Evolutionary conservation across 2,113 vertebrate species (phyloP).

Genomic region (Nicator chloris): DNA sequence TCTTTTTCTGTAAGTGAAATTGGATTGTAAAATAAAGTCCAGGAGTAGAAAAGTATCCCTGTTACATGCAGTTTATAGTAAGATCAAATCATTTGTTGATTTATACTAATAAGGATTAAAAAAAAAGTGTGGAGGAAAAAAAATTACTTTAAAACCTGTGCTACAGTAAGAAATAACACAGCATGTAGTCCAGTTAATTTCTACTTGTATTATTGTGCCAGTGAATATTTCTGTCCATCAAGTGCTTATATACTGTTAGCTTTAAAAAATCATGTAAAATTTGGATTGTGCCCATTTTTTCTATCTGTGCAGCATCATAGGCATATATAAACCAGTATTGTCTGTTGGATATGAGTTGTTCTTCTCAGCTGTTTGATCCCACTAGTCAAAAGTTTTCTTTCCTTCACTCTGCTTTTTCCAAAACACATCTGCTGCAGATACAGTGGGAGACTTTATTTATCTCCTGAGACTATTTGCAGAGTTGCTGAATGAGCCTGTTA

Average conservation of each 20-base stretch:
- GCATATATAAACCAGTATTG: background rate
- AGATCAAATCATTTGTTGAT: background rate
- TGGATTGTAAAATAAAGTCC: background rate
- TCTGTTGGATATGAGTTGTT: background rate
- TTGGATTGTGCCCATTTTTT: background rate
- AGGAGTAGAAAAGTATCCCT: background rate
- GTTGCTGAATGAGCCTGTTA: slow-evolving; percentile 18
- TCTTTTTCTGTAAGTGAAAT: background rate
- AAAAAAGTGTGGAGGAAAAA: background rate
- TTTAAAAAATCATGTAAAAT: background rate
- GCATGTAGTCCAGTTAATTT: background rate
- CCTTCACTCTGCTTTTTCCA: background rate
- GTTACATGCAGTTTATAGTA: background rate
- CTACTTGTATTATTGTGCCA: background rate
- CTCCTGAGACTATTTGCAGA: background rate
- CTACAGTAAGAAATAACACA: background rate
- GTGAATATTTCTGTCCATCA: background rate
- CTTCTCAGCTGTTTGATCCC: background rate
- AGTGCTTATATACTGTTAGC: background rate
- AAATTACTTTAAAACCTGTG: background rate
- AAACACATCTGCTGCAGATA: slow-evolving; percentile 5
- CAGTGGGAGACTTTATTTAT: slow-evolving; percentile 9
- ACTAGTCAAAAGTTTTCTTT: background rate
- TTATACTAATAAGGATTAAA: background rate
- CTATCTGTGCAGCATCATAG: background rate